These are phyloP conservation scores for Dreissena polymorpha DNA, from an alignment of 1,140 invertebrate genomes.

Conservation along the genomic window DNA sequence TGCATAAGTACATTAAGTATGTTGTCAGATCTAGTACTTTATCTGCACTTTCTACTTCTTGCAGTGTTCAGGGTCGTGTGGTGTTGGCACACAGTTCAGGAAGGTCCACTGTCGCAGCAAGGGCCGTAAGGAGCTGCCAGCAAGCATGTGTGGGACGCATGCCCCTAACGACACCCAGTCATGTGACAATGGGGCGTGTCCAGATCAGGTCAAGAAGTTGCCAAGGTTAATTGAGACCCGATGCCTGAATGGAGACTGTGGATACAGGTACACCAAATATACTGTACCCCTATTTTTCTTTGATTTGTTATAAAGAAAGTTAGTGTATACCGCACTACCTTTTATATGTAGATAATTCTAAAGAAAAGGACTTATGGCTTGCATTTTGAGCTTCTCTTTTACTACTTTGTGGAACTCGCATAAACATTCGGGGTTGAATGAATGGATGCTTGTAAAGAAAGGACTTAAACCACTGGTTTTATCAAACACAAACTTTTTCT, in stretches of 20 bases:
- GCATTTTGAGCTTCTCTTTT: too few relatives aligned
- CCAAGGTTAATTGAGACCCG: slow-evolving; percentile 28
- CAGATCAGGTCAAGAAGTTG: not conserved
- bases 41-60: slow-evolving; percentile 17
- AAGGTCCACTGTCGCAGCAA: slow-evolving; percentile 84
- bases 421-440: too few relatives aligned
- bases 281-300: too few relatives aligned
- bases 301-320: too few relatives aligned
- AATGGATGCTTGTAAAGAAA: too few relatives aligned
- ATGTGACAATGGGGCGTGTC: slow-evolving; percentile 35
- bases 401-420: too few relatives aligned
- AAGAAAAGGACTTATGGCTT: too few relatives aligned
- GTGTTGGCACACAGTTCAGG: slow-evolving; percentile 84
- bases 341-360: too few relatives aligned
- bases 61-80: slow-evolving; percentile 88
- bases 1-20: too few relatives aligned
- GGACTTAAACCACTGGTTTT: too few relatives aligned
- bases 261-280: slow-evolving; percentile 22
- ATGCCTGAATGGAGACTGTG: slow-evolving; percentile 25
- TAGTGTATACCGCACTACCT: too few relatives aligned
- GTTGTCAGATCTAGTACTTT: not conserved
- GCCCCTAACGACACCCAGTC: slow-evolving; percentile 54
- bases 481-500: too few relatives aligned
- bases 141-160: slow-evolving; percentile 51
- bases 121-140: slow-evolving; percentile 55